These are phyloP conservation scores for Cnemophilus loriae DNA, from an alignment of 2,113 vertebrate species.

Conservation along the genomic window DNA sequence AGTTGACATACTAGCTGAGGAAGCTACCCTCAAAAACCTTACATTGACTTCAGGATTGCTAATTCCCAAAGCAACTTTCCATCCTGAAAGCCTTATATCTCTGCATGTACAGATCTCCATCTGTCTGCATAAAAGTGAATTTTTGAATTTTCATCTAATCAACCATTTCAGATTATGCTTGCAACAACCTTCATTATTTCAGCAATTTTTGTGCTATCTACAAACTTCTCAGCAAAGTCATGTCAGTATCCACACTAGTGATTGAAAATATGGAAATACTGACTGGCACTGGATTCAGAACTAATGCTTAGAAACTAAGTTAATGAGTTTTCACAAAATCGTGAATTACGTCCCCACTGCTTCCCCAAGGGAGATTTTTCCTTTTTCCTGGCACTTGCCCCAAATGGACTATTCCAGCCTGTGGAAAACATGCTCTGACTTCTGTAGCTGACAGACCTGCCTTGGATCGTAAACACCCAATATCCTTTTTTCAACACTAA, in stretches of 20 bases:
- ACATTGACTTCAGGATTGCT: neutral
- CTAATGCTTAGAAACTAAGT: neutral
- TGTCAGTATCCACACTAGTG: neutral
- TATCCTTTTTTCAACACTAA: constrained; percentile 4
- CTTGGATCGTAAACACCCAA: neutral
- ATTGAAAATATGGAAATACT: neutral
- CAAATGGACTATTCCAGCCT: neutral
- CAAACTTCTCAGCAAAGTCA: neutral
- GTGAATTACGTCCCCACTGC: neutral
- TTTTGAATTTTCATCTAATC: neutral
- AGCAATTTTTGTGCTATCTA: neutral
- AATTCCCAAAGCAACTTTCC: neutral
- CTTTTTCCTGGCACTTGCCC: neutral
- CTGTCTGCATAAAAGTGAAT: neutral
- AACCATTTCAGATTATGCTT: neutral
- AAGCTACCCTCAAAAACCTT: neutral
- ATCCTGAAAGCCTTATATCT: neutral
- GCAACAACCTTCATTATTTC: neutral
- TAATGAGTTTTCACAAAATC: neutral
- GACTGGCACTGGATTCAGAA: neutral
- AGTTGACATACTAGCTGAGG: neutral
- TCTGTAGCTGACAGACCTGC: constrained; percentile 11
- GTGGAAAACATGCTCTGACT: neutral
- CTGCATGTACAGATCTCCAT: neutral
- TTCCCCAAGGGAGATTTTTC: neutral